Conservation (phyloP, 2,113 vertebrate species). For the Mesoclemmys tuberculata region DNA sequence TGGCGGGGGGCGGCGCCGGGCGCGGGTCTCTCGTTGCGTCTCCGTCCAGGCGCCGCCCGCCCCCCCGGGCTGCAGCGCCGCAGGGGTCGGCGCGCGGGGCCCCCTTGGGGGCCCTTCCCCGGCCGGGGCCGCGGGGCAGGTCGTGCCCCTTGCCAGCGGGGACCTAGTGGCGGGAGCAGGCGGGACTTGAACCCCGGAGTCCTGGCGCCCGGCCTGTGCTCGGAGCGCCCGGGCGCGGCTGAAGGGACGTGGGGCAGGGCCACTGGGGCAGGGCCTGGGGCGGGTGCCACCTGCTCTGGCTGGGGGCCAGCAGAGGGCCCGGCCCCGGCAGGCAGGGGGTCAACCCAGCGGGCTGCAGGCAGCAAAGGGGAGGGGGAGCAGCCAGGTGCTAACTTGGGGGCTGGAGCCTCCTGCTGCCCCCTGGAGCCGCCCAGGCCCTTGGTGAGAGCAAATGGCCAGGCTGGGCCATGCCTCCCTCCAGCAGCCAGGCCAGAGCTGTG, state of each 20-base stretch:
- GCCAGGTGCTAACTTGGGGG: constrained; percentile 2
- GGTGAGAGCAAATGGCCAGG: constrained; percentile 33
- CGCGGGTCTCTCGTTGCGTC: not conserved
- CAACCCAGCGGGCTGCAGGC: constrained; percentile 53
- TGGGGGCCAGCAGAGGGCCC: not conserved
- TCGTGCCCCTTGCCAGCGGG: too few species aligned
- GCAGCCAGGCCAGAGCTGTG: not conserved
- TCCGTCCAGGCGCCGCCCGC: not conserved
- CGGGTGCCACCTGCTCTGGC: fast-evolving
- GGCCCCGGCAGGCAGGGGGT: not conserved
- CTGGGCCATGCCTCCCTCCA: not conserved
- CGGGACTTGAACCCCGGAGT: not conserved
- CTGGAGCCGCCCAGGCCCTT: not conserved
- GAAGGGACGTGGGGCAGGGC: not conserved
- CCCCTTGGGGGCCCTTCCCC: too few species aligned
- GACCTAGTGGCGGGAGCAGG: too few species aligned
- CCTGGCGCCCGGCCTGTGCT: not conserved
- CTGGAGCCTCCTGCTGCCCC: not conserved
- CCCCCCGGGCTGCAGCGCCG: not conserved
- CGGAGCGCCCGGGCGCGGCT: too few species aligned
- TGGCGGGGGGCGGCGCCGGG: not conserved
- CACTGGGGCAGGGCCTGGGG: fast-evolving
- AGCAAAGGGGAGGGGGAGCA: constrained; percentile 17
- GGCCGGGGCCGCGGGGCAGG: too few species aligned
- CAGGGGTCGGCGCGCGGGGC: too few species aligned